A percentile compares a stretch with the other conserved stretches of the same genome.
Evolutionary conservation across 1,140 invertebrate genomes (phyloP).

Genomic region (Ectropis grisescens): DNA sequence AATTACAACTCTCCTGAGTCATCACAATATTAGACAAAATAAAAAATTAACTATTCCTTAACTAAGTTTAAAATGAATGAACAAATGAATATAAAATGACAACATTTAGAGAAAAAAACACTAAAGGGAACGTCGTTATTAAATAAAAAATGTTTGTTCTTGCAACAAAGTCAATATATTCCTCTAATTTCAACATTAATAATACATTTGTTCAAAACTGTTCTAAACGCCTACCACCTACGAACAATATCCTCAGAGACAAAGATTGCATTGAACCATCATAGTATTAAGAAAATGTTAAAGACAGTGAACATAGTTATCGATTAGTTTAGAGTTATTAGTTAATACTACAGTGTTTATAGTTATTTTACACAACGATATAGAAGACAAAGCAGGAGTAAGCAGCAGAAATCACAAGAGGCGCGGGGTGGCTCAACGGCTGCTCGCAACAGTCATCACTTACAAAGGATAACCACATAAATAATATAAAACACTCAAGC

Average conservation of each 20-base stretch:
- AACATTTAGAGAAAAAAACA: constrained; percentile 30
- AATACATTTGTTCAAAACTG: constrained; percentile 29
- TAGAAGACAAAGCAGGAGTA: constrained; percentile 51
- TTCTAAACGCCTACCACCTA: constrained; percentile 37
- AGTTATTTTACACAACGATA: constrained; percentile 45
- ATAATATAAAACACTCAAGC: too few species aligned
- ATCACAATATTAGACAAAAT: constrained; percentile 59
- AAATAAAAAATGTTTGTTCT: constrained; percentile 54
- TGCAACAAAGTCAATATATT: constrained; percentile 67
- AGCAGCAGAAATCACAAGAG: too few species aligned
- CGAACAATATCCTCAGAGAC: constrained; percentile 47
- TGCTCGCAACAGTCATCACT: too few species aligned
- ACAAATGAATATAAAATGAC: constrained; percentile 38
- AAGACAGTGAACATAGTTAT: constrained; percentile 54
- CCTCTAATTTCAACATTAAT: constrained; percentile 50
- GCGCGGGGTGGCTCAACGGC: too few species aligned
- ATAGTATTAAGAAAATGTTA: constrained; percentile 47
- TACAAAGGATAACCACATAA: neutral
- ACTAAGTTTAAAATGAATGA: too few species aligned
- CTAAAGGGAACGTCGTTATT: constrained; percentile 34
- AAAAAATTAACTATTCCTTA: constrained; percentile 35
- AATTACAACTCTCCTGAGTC: constrained; percentile 53
- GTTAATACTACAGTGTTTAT: constrained; percentile 60
- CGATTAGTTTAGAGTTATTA: constrained; percentile 46
- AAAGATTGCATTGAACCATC: constrained; percentile 68